Evolutionary conservation across 2,113 vertebrate genomes (phyloP).

Genomic region (Aegithalos caudatus): DNA sequence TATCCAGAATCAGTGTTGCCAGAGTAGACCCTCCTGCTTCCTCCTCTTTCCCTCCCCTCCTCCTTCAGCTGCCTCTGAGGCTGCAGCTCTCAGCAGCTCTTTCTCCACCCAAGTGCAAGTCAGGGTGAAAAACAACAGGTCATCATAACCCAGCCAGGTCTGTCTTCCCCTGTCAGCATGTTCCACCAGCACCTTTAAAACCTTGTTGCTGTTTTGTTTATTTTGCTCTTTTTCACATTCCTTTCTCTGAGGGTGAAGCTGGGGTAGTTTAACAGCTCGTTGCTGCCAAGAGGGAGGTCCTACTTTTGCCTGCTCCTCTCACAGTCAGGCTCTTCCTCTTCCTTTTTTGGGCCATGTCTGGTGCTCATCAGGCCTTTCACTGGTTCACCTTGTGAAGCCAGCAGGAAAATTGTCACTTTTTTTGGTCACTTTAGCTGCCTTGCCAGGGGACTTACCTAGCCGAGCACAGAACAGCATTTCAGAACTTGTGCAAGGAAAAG

Average conservation of each 20-base stretch:
- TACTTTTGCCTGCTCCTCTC: background rate
- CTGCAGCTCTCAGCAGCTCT: background rate
- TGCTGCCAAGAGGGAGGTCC: background rate
- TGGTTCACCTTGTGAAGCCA: background rate
- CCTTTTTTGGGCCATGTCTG: background rate
- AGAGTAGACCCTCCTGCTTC: background rate
- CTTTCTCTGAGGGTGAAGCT: background rate
- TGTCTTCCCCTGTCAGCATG: background rate
- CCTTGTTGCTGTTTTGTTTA: background rate
- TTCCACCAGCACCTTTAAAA: background rate
- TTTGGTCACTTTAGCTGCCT: background rate
- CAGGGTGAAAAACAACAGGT: background rate
- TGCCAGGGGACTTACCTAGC: background rate
- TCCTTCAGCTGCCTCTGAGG: background rate
- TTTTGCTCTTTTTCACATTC: background rate
- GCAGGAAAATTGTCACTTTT: background rate
- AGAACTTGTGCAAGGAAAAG: background rate
- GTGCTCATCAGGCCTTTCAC: background rate
- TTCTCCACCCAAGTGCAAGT: background rate
- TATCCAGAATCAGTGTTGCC: slow-evolving; percentile 28
- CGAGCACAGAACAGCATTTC: background rate
- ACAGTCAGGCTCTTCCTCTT: background rate
- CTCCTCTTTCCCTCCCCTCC: background rate
- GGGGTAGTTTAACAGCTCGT: background rate
- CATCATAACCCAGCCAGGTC: background rate